Evolutionary conservation across 2,113 vertebrate genomes (phyloP).

Genomic region (Cyanoramphus novaezelandiae): DNA sequence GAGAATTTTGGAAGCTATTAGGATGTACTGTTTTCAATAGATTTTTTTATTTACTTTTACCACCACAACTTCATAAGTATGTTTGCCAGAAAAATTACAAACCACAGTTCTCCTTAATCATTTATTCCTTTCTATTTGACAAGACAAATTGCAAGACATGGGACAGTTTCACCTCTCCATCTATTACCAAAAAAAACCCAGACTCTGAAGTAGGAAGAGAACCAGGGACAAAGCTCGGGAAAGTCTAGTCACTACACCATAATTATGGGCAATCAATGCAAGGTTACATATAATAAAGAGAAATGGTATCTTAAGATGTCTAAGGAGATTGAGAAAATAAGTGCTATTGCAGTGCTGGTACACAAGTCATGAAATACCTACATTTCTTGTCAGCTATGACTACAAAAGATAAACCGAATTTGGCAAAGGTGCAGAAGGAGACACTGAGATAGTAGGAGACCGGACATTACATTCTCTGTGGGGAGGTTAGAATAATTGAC

Average conservation of each 20-base stretch:
- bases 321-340: neutral
- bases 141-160: neutral
- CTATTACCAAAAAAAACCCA: neutral
- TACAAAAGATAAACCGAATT: neutral
- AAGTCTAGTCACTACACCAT: neutral
- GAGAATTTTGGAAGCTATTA: neutral
- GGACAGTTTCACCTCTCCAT: neutral
- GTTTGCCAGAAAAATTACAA: neutral
- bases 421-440: neutral
- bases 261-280: neutral
- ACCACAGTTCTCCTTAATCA: neutral
- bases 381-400: neutral
- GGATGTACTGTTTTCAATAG: neutral
- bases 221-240: neutral
- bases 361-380: neutral
- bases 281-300: neutral
- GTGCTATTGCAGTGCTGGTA: neutral
- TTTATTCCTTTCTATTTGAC: neutral
- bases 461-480: neutral
- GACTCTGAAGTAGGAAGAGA: neutral
- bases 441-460: neutral
- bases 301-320: neutral
- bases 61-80: neutral
- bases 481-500: neutral
- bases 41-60: neutral